Conservation (phyloP, 1,140 invertebrate species). For the Gryllus bimaculatus region DNA sequence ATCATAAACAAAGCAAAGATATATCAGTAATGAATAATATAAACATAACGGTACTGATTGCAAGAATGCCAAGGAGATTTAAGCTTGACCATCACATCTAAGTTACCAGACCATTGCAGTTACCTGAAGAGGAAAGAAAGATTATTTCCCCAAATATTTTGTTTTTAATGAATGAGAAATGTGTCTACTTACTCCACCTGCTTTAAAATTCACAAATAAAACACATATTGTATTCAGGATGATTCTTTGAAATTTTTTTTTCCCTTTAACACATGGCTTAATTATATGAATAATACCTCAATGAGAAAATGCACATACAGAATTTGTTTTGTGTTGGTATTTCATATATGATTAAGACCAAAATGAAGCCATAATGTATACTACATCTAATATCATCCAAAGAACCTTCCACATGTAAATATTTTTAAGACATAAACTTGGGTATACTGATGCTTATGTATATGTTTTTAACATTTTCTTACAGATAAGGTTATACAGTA, state of each 20-base stretch:
- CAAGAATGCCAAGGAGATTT: neutral
- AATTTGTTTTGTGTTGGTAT: neutral
- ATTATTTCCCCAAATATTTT: neutral
- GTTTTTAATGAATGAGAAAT: constrained; percentile 1
- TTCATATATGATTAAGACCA: neutral
- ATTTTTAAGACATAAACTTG: constrained; percentile 1
- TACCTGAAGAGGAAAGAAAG: neutral
- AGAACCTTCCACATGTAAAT: constrained; percentile 4
- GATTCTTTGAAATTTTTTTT: neutral
- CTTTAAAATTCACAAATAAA: neutral
- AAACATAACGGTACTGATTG: neutral
- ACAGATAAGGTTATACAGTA: constrained; percentile 5
- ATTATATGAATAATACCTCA: neutral
- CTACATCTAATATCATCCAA: constrained; percentile 1
- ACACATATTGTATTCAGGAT: neutral
- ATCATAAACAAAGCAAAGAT: neutral
- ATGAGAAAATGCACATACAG: neutral
- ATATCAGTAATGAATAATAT: neutral
- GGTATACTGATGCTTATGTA: constrained; percentile 4
- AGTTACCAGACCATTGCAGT: neutral
- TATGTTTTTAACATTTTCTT: neutral
- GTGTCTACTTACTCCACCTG: neutral
- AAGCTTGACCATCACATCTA: constrained; percentile 1
- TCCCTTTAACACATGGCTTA: neutral
- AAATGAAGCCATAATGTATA: constrained; percentile 1